Base-by-base conservation (phyloP, 2,113 vertebrate genomes). In the Porphyrio hochstetteri region DNA sequence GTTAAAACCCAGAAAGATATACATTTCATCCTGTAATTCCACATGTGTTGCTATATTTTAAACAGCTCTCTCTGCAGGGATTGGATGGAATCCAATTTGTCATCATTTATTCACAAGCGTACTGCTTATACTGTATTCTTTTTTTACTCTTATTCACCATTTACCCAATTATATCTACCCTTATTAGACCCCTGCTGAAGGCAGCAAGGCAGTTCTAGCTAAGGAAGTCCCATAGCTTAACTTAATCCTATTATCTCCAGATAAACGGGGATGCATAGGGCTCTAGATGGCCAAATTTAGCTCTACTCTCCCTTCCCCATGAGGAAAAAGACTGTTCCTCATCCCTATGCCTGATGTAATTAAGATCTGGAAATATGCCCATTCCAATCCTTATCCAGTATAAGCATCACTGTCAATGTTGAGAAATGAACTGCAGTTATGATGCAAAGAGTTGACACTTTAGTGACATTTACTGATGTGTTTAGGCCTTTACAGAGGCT, bases 161-260 rank as follows among this genome's bases (percentile, higher is more conserved):
- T 98, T 98, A 98, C 98, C 85, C 98, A 98, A 98, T 98, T 98
- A 98, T 98, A 98, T 98, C 96, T 97, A 95, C 95, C 97, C 98
- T 98, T 98, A 98, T 98, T 98, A 98, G 98, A 98, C 98, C 97
- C 97, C 98, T 98, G 98, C 98, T 98, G 98, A 98, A 98, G 98
- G 80, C 95, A 96, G 96, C 94, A 97, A 97, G 84, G 95, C 96
- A 97, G 94, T 96, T 97, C 95, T 91, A 97, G 97, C 97, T 94
- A 97, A 91, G 93, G 94, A 98, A 98, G 97, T 98, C 98, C 98
- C 98, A 97, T 92, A 96, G 98, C 96, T 98, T 97, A 98, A 97
- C 95, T 96, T 98, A 98, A 98, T 98, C 98, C 98, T 97, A 98
- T 98, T 98, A 98, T 98, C 97, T 98, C 95, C 96, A 97, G 96